Evolutionary conservation across 2,888 invertebrate species (phyloP).

Genomic region (Agrotis ipsilon): DNA sequence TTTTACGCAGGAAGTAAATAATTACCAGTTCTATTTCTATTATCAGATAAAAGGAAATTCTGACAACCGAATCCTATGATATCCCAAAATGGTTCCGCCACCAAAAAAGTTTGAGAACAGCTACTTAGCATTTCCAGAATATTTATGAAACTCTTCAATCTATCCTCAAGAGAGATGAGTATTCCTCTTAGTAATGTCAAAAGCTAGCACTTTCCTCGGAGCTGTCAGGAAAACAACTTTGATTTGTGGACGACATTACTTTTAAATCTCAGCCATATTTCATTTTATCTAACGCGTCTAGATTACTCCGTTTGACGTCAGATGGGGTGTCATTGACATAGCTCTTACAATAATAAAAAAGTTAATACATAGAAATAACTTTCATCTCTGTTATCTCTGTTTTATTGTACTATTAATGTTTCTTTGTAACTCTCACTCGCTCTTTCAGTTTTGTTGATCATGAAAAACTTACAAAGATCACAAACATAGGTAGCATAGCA

Average conservation of each 20-base stretch:
- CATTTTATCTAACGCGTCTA: conserved; percentile 17
- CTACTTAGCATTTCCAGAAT: no score
- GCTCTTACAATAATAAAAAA: conserved; percentile 2
- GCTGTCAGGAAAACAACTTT: conserved; percentile 33
- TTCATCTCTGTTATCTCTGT: not conserved
- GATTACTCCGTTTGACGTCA: conserved; percentile 37
- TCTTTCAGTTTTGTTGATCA: not conserved
- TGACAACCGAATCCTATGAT: not conserved
- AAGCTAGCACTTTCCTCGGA: conserved; percentile 6
- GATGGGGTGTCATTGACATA: conserved; percentile 20
- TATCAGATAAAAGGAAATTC: conserved; percentile 13
- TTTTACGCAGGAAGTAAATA: not conserved
- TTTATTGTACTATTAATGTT: not conserved
- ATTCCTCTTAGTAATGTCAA: not conserved
- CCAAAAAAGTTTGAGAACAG: no score
- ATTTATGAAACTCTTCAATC: no score
- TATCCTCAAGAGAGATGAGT: not conserved
- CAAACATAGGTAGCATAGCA: no score
- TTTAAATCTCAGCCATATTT: conserved; percentile 27
- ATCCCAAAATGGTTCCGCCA: no score
- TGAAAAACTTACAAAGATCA: no score
- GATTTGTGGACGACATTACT: conserved; percentile 36
- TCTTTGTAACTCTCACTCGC: no score
- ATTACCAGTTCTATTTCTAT: not conserved
- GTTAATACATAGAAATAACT: conserved; percentile 9